phyloP scores from a whole-genome alignment of 1,140 invertebrate species.

The Cydia fagiglandana region DNA sequence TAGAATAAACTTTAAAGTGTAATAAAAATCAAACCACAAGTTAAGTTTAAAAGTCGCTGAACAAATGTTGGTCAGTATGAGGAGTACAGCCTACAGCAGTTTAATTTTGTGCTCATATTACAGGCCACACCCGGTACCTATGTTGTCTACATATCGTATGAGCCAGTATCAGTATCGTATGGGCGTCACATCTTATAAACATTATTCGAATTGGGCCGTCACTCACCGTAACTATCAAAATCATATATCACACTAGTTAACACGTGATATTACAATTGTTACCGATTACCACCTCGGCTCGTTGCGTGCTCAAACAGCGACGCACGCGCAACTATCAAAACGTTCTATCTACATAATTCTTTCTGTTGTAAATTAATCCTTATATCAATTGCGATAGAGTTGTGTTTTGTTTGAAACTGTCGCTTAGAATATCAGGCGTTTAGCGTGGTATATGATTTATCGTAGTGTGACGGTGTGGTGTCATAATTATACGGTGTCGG shows the following conservation, averaged over 20 bases:
- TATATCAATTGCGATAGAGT: not conserved
- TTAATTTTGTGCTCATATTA: too few relatives aligned
- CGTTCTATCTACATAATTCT: not conserved
- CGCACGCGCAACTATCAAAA: not conserved
- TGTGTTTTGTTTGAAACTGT: not conserved
- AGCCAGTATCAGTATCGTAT: too few relatives aligned
- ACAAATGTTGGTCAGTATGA: too few relatives aligned
- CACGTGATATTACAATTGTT: not conserved
- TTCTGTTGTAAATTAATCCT: not conserved
- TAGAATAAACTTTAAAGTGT: too few relatives aligned
- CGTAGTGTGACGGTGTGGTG: not conserved
- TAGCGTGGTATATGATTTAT: not conserved
- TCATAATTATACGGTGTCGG: constrained; percentile 6
- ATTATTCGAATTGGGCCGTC: too few relatives aligned
- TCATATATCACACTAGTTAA: not conserved
- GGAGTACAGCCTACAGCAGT: too few relatives aligned
- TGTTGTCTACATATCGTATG: too few relatives aligned
- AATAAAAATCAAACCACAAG: too few relatives aligned
- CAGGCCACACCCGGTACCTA: too few relatives aligned
- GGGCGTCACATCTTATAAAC: too few relatives aligned
- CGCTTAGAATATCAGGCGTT: not conserved
- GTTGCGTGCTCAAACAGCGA: not conserved
- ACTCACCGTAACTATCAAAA: not conserved
- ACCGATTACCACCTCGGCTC: not conserved
- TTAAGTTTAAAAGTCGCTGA: too few relatives aligned